Evolutionary conservation across 2,888 invertebrate genomes (phyloP), one percentile per base, ranked within the genome.

Genomic region (Pollenia angustigena): DNA sequence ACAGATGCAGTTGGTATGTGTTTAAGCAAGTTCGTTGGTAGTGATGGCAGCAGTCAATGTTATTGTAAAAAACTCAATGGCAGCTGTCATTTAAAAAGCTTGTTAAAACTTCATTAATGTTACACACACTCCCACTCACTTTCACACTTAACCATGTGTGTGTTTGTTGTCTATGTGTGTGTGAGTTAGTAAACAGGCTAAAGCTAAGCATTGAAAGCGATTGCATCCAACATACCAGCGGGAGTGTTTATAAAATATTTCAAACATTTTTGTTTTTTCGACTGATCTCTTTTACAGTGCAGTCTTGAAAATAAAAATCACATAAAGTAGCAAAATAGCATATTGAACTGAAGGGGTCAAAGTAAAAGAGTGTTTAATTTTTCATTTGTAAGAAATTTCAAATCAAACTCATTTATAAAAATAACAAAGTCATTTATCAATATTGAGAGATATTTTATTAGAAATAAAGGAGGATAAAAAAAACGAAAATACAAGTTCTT

Each of bases 31-130:
- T 48, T 64, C 32, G 54, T 11, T 54, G 48, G 46, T 44, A 50
- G 32, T 76, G 62, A 48, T 78, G 69, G 40, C 42, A 68, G 56
- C 16, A 74, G 66, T 81, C 75, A 58, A 78, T 71, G 78, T 56
- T 82, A 23, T 42, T 52, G 42, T 48, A 78, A 71, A 83, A 83
- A 66, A 68, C 76, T 74, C 76, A 72, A 64, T 81, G 81, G 81
- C 84, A 87, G 87, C 87, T 87, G 87, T 78, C 84, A 84, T 84
- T 87, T 84, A 74, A 87, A 87, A 87, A 81, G 84, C 84, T 84
- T 81, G 87, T 87, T 87, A 87, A 87, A 84, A 87, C 84, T 87
- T 87, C 84, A 87, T 87, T 87, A 87, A 72, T 84, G 66, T 68
- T 86, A 62, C 54, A 80, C n/a, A 64, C 62, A 82, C 23, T 14